Evolutionary conservation across 2,888 invertebrate genomes (phyloP).

Genomic region (Xylota sylvarum): DNA sequence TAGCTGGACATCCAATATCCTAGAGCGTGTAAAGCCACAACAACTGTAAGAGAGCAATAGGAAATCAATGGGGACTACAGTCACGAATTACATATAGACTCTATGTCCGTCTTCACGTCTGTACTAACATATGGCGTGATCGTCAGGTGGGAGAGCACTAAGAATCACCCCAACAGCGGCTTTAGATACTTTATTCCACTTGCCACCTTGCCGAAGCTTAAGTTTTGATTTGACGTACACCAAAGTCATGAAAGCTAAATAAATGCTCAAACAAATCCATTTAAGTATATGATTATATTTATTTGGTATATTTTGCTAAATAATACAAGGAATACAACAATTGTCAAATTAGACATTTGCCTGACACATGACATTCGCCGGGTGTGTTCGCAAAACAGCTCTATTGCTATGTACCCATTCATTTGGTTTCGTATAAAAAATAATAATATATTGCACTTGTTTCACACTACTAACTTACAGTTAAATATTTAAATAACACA

Average conservation of each 20-base stretch:
- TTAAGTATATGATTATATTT: slow-evolving; percentile 3
- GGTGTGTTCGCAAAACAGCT: neutral
- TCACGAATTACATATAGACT: too few species aligned
- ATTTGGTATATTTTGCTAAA: slow-evolving; percentile 29
- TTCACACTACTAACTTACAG: slow-evolving; percentile 12
- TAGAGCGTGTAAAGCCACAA: too few species aligned
- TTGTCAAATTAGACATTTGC: neutral
- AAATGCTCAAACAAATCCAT: neutral
- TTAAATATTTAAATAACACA: slow-evolving; percentile 15
- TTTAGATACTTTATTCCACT: too few species aligned
- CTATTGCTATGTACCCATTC: neutral
- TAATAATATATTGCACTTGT: slow-evolving; percentile 23
- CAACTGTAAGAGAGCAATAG: too few species aligned
- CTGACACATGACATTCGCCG: neutral
- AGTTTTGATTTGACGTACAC: neutral
- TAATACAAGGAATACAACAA: neutral
- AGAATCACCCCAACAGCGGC: too few species aligned
- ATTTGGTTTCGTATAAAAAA: slow-evolving; percentile 33
- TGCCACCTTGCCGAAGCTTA: too few species aligned
- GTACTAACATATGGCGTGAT: too few species aligned
- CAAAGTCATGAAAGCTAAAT: neutral
- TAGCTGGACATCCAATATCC: too few species aligned
- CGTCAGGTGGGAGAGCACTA: too few species aligned
- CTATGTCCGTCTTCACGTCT: too few species aligned
- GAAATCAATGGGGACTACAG: too few species aligned